These are phyloP conservation scores for Corythornis vintsioides DNA, from an alignment of 2,113 vertebrate species.

Conservation along the genomic window DNA sequence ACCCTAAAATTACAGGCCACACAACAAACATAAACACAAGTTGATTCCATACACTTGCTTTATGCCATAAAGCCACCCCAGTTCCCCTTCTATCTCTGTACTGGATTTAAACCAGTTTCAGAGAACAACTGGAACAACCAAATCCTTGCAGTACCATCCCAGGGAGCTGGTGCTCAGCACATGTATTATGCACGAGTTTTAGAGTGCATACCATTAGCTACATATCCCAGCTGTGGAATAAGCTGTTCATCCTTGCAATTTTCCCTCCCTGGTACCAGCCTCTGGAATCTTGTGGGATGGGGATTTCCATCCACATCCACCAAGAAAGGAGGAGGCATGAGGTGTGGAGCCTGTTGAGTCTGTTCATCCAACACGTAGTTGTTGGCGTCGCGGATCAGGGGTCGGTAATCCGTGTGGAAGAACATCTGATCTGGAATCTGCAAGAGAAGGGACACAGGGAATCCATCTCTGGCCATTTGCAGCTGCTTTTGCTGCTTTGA, in stretches of 20 bases:
- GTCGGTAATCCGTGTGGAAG: slow-evolving; percentile 98
- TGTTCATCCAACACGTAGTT: slow-evolving; percentile 98
- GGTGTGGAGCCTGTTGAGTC: slow-evolving; percentile 98
- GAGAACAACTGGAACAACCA: not conserved
- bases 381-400: slow-evolving; percentile 94
- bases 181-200: not conserved
- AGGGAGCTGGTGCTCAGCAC: not conserved
- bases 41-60: not conserved
- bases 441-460: not conserved
- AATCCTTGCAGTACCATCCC: not conserved
- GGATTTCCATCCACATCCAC: slow-evolving; percentile 98
- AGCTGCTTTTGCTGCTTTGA: slow-evolving; percentile 20
- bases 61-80: not conserved
- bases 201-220: slow-evolving; percentile 88
- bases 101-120: not conserved
- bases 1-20: not conserved
- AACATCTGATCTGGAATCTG: slow-evolving; percentile 99
- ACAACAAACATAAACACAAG: not conserved
- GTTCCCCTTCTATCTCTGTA: not conserved
- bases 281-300: slow-evolving; percentile 89
- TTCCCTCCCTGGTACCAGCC: slow-evolving; percentile 95
- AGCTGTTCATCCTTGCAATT: slow-evolving; percentile 97
- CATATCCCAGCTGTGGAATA: slow-evolving; percentile 94
- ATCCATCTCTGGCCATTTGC: slow-evolving; percentile 3
- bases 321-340: slow-evolving; percentile 97